phyloP scores from a whole-genome alignment of 2,797 vertebrate species.

The Tragopan temminckii region DNA sequence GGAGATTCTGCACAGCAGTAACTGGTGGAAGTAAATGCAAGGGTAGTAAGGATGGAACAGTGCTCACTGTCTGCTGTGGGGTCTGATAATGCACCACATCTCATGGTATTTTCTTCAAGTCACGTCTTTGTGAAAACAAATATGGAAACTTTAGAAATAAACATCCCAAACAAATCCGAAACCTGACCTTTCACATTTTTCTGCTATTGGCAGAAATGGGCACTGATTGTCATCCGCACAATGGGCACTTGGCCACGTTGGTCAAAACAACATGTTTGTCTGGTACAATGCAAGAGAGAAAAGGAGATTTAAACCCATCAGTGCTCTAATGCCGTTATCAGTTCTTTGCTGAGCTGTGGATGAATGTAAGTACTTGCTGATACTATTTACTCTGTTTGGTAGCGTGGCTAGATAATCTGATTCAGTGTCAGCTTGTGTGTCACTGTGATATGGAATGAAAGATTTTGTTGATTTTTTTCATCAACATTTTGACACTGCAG shows the following conservation, averaged over 20 bases:
- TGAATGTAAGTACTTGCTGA: not conserved
- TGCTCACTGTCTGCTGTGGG: not conserved
- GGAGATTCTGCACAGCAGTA: not conserved
- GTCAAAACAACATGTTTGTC: not conserved
- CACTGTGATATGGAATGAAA: accelerated
- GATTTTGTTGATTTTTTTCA: not conserved
- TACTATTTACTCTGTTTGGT: not conserved
- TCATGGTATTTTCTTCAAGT: not conserved
- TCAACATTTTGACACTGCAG: not conserved
- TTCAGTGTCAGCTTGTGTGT: not conserved
- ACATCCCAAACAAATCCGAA: not conserved
- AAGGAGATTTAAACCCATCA: not conserved
- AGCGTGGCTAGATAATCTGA: accelerated
- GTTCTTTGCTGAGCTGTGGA: not conserved
- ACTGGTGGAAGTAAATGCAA: not conserved
- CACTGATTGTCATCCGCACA: not conserved
- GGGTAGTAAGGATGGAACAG: not conserved
- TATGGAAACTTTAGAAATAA: not conserved
- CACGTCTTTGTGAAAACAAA: not conserved
- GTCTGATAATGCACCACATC: not conserved
- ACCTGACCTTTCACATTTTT: accelerated
- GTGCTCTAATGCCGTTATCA: not conserved
- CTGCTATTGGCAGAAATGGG: not conserved
- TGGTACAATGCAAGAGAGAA: not conserved
- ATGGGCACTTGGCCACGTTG: not conserved